Conservation (phyloP, 2,888 invertebrate genomes). For the Antitype chi region DNA sequence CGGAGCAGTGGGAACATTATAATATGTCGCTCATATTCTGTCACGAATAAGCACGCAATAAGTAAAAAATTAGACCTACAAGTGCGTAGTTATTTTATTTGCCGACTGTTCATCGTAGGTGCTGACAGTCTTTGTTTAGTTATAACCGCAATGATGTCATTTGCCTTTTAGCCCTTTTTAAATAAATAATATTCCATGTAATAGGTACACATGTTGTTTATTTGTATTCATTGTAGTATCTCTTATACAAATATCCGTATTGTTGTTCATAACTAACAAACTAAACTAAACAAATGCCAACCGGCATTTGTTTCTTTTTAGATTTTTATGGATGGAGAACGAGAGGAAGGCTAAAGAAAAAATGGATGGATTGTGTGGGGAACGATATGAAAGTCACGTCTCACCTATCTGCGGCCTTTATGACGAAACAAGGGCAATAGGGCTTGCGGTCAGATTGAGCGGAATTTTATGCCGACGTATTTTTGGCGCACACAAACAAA, state of each 20-base stretch:
- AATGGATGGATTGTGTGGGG: no score
- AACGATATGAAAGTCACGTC: background rate
- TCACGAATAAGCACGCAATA: no score
- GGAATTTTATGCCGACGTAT: constrained; percentile 14
- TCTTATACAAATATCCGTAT: constrained; percentile 24
- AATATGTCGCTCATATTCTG: no score
- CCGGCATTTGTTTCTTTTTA: constrained; percentile 4
- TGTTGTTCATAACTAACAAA: constrained; percentile 6
- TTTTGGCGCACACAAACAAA: background rate
- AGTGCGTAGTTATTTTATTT: background rate
- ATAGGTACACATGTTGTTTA: constrained; percentile 18
- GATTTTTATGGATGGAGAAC: no score
- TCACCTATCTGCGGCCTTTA: background rate
- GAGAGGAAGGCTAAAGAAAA: no score
- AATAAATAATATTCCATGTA: constrained; percentile 3
- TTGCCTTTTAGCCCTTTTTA: constrained; percentile 39
- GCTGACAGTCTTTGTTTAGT: constrained; percentile 13
- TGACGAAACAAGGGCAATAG: background rate
- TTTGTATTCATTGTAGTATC: constrained; percentile 1
- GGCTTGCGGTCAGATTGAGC: constrained; percentile 1
- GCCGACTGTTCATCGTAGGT: no score
- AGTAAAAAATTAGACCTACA: no score
- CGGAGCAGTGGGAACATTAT: no score
- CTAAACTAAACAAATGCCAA: no score
- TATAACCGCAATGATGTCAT: constrained; percentile 51